These are phyloP conservation scores for Ophthalmolycus amberensis DNA, from an alignment of 2,113 vertebrate genomes.

Conservation along the genomic window DNA sequence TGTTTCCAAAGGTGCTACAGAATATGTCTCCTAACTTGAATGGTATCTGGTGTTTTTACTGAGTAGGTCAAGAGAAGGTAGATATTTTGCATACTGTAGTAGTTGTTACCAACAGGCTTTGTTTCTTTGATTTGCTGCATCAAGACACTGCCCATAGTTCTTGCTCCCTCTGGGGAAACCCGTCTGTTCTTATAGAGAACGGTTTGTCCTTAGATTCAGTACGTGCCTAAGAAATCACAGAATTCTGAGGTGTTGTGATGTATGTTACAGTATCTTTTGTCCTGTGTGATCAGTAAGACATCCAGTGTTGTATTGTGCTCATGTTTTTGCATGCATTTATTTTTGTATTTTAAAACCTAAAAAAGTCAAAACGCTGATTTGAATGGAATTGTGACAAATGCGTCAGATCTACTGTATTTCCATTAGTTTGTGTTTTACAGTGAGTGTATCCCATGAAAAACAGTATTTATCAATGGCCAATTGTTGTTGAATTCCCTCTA, in stretches of 20 bases:
- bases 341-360: conserved; percentile 52
- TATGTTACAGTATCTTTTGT: conserved; percentile 50
- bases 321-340: conserved; percentile 68
- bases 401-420: conserved; percentile 47
- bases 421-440: conserved; percentile 40
- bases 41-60: conserved; percentile 42
- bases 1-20: conserved; percentile 78
- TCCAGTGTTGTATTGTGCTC: conserved; percentile 38
- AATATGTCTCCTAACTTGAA: conserved; percentile 47
- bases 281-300: conserved; percentile 44
- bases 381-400: conserved; percentile 44
- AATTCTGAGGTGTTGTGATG: conserved; percentile 43
- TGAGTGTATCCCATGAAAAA: conserved; percentile 31
- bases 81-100: conserved; percentile 36
- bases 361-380: conserved; percentile 38
- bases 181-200: conserved; percentile 22
- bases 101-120: conserved; percentile 20
- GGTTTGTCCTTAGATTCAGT: conserved; percentile 51
- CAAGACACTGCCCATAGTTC: conserved; percentile 44
- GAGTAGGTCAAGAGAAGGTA: conserved; percentile 29
- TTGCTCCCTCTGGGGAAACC: conserved; percentile 43
- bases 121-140: conserved; percentile 50
- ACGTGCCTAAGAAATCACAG: conserved; percentile 65
- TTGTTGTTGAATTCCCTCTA: neutral
- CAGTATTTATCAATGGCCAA: conserved; percentile 47